Evolutionary conservation across 2,113 vertebrate genomes (phyloP), one percentile per base, ranked within the genome.

Genomic region (Odontophorus gujanensis): DNA sequence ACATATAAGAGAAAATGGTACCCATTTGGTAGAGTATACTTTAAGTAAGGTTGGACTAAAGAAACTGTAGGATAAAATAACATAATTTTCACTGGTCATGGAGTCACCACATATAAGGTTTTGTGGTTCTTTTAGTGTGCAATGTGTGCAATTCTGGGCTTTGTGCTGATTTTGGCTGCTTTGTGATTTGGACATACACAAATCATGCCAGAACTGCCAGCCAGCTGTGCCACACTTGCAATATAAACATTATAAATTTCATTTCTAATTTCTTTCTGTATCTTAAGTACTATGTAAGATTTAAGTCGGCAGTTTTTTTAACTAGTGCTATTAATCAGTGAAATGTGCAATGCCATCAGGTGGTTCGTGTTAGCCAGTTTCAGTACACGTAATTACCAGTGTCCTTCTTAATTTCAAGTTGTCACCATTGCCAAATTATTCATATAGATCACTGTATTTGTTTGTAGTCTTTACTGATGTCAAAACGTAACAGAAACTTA

Each of bases 401-500:
- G 85, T 59, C 32, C 85, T 81, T 78, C 59, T 88, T 3, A 4
- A 75, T 90, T 96, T 85, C 73, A 55, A 7, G 34, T 81, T 74
- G 57, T 77, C 65, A 48, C 40, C 83, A 62, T 83, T 74, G 55
- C 59, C 25, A 17, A 77, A 69, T 71, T 85, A 62, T 57, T 38
- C 51, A 75, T 71, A 55, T 57, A 75, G 76, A 86, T 83, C 38
- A 63, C 51, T 88, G 59, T 67, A 51, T 78, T 81, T 78, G 10
- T 88, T 65, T 72, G 61, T 92, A 83, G 73, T 47, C 57, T 88
- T 58, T 57, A n/a, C 24, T 47, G 26, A 73, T 82, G 65, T 81
- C 90, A 92, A 83, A 90, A 90, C 36, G 42, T 30, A 94, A 68
- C 76, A 80, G 74, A 73, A 81, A 79, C 30, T 88, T 91, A 90